These are phyloP conservation scores for Nothocercus nigrocapillus DNA, from an alignment of 2,113 vertebrate species.

Conservation along the genomic window DNA sequence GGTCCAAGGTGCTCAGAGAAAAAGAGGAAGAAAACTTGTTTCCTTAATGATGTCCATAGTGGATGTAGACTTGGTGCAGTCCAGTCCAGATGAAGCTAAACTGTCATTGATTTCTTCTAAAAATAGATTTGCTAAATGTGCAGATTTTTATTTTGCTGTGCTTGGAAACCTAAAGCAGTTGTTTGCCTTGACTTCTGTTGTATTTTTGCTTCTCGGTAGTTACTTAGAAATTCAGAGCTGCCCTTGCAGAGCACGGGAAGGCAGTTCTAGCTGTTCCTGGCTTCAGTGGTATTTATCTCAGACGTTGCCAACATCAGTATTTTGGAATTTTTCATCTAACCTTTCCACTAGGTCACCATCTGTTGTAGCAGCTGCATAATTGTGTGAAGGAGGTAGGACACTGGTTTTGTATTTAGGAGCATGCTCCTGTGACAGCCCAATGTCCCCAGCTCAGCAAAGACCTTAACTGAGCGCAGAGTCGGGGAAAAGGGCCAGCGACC, in stretches of 20 bases:
- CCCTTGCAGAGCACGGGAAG: neutral
- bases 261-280: neutral
- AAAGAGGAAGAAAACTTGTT: neutral
- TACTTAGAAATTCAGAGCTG: neutral
- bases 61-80: conserved; percentile 5
- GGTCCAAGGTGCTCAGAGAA: neutral
- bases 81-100: neutral
- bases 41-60: neutral
- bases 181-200: neutral
- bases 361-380: conserved; percentile 35
- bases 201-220: neutral
- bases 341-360: conserved; percentile 20
- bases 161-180: neutral
- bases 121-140: neutral
- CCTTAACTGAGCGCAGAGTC: neutral
- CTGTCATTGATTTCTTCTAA: neutral
- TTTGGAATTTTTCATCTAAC: neutral
- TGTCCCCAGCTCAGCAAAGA: neutral
- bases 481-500: neutral
- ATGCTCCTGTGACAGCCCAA: neutral
- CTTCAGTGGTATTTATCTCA: neutral
- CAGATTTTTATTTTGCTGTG: neutral
- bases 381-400: neutral
- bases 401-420: neutral
- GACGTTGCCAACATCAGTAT: neutral